Conservation (phyloP, 2,888 invertebrate genomes). For the Spodoptera littoralis region DNA sequence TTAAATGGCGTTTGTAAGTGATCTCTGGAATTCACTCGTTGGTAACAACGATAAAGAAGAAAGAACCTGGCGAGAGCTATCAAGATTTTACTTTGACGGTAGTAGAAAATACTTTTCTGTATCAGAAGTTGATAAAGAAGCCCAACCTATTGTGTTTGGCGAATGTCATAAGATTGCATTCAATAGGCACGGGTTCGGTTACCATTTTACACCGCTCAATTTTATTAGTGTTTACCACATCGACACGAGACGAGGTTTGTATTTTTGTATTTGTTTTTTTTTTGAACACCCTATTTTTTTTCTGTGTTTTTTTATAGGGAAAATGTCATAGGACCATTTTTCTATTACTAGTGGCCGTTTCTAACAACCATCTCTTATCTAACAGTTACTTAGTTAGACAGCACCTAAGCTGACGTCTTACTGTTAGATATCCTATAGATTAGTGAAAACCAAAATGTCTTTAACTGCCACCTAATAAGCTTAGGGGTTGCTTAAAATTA, state of each 20-base stretch:
- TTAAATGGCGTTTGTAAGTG: constrained; percentile 87
- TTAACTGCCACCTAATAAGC: too few relatives aligned
- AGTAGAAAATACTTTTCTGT: constrained; percentile 91
- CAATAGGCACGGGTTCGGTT: constrained; percentile 85
- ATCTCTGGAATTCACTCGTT: constrained; percentile 85
- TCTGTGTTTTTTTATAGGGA: background rate
- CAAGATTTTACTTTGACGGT: constrained; percentile 86
- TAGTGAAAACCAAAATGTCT: too few relatives aligned
- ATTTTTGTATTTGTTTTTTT: constrained; percentile 15
- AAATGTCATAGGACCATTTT: too few relatives aligned
- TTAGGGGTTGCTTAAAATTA: too few relatives aligned
- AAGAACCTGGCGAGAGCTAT: constrained; percentile 78
- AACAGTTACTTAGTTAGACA: too few relatives aligned
- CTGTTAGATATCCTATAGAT: too few relatives aligned
- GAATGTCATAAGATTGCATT: constrained; percentile 84
- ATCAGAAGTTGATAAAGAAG: constrained; percentile 90
- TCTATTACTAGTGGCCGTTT: too few relatives aligned
- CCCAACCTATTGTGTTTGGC: constrained; percentile 89
- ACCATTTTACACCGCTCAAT: constrained; percentile 89
- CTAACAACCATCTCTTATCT: too few relatives aligned
- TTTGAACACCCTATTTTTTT: background rate
- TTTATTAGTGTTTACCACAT: constrained; percentile 90
- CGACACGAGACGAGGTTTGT: constrained; percentile 91
- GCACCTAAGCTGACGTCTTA: too few relatives aligned
- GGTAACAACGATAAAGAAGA: constrained; percentile 79